Evolutionary conservation across 1,140 invertebrate species (phyloP), one percentile per base, ranked within the genome.

Genomic region (Zaprionus ornatus): DNA sequence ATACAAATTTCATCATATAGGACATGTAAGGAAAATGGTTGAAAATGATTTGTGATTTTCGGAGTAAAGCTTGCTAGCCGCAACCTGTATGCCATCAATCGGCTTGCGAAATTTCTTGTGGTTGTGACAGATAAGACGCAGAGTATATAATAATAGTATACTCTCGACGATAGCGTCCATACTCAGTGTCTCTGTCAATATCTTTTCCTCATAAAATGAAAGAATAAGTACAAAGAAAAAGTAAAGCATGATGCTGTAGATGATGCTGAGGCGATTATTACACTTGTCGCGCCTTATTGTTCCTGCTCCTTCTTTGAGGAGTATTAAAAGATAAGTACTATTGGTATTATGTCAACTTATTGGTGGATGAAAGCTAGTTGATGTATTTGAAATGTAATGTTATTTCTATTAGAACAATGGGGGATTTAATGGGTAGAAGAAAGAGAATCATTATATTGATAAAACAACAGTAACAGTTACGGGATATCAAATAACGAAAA

Each of bases 211-310:
- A n/a, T n/a, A 17, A 42, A 42, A 42, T 42, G 6, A 17, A n/a
- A 42, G 40, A 42, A 42, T 42, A 15, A 5, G 15, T 7, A 42
- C 40, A 42, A 42, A 42, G n/a, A n/a, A n/a, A n/a, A n/a, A n/a
- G n/a, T n/a, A n/a, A n/a, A n/a, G n/a, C 1, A n/a, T n/a, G 37
- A 15, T 40, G 15, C 37, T n/a, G 15, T 40, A 4, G n/a, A n/a
- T 42, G 40, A 42, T 59, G 25, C 37, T 48, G n/a, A 35, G 52
- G 55, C 35, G 77, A 79, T 79, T 79, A 79, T 79, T 79, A 73
- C 77, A 79, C 74, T 79, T 77, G 74, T 77, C 77, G 59, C 63
- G 37, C 29, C 52, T 50, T 17, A 79, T 79, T 79, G 68, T 72
- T 19, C 1, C 6, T 29, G 42, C 4, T 19, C 7, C 27, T 40